Base-by-base conservation (phyloP, 30 jellyfish, hydroid and myxozoan genomes). In the Aurelia sp. region DNA sequence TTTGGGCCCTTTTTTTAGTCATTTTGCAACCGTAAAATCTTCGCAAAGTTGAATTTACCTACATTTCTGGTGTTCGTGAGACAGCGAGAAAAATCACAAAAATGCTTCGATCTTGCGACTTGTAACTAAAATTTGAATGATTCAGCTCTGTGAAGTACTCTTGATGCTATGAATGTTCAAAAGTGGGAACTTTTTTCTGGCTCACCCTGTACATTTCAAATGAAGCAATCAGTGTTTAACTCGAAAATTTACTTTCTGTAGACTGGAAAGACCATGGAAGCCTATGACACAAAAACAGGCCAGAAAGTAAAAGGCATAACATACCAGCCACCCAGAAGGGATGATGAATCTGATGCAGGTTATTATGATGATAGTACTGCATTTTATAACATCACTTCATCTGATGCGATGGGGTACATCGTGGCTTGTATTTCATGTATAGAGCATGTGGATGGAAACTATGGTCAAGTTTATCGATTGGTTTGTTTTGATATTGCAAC, bases 401-500 rank as follows among this genome's bases (percentile, higher is more conserved):
- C 88, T 17, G 30, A 13, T n/a, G 44, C 35, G 24, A 85, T 67
- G 13, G 72, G 75, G 3, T 80, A 70, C 63, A 38, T 80, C 59
- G 85, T 67, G 5, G 92, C 91, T 41, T 80, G 88, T 21, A 64
- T 81, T 15, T 33, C 80, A 0, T 84, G 97, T 38, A 13, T 16
- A 4, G 69, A 12, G 12, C 12, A 78, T 41, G 65, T 53, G 12
- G 88, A 84, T 53, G 88, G 72, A 13, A 55, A 19, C 35, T 89
- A 71, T 60, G 90, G 55, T 13, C 66, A 30, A 12, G 35, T 27
- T 35, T 74, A 52, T 35, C 71, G 93, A 44, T 59, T 89, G 24
- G 97, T 74, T 24, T 81, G 69, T 51, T 81, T 82, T 81, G 91
- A 81, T 64, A 38, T 80, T 6, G 33, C 22, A n/a, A 80, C 97